Evolutionary conservation across 1,140 invertebrate species (phyloP).

Genomic region (Zaprionus davidi): DNA sequence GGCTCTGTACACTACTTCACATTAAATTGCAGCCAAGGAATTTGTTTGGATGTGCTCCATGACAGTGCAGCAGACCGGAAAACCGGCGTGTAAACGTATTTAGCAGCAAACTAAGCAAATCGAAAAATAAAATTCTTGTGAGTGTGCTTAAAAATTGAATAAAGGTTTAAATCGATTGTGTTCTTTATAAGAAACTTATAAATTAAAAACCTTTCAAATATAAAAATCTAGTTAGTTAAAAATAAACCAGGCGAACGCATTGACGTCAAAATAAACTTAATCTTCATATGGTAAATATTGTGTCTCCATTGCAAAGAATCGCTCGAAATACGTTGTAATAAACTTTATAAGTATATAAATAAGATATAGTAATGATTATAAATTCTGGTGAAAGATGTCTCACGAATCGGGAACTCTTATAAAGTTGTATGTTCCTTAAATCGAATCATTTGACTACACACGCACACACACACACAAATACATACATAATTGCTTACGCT

Average conservation of each 20-base stretch:
- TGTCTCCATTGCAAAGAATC: neutral
- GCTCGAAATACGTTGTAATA: neutral
- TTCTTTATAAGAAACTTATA: neutral
- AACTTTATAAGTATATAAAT: neutral
- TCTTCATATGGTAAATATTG: too few species aligned
- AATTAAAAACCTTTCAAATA: neutral
- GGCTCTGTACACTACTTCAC: neutral
- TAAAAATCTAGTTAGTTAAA: too few species aligned
- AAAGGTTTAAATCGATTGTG: too few species aligned
- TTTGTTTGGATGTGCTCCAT: conserved; percentile 37
- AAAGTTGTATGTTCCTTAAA: neutral
- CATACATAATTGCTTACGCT: neutral
- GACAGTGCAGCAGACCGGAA: conserved; percentile 61
- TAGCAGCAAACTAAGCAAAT: conserved; percentile 25
- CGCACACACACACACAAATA: neutral
- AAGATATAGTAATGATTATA: neutral
- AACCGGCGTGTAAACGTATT: conserved; percentile 40
- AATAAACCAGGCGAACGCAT: too few species aligned
- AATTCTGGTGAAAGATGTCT: neutral
- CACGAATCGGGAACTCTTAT: neutral
- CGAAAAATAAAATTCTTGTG: conserved; percentile 2
- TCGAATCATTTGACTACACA: conserved; percentile 22
- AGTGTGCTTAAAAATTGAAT: neutral
- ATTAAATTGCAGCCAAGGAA: conserved; percentile 45
- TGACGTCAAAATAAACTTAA: too few species aligned